Evolutionary conservation across 2,888 invertebrate genomes (phyloP), one percentile per base, ranked within the genome.

Genomic region (Rhogogaster chlorosoma): DNA sequence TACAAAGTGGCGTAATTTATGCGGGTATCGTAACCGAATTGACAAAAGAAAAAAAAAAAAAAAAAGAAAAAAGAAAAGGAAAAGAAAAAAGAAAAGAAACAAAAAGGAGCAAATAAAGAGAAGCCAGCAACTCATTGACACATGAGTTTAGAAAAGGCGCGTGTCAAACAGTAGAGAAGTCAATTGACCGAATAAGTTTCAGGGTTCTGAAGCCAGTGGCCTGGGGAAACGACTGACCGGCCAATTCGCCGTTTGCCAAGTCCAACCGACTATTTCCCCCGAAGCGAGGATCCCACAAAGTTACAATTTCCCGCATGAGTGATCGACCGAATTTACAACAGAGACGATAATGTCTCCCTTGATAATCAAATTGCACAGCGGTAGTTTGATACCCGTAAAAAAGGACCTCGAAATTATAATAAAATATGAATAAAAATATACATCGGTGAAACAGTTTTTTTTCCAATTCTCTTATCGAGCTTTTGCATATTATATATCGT

Each of bases 191-290:
- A 36, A 61, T 61, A 80, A 80, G 61, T 80, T 80, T 80, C 38
- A 12, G 38, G 80, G 61, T 32, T 61, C 49, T 49, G 61, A 38
- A 57, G 36, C 22, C 22, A 42, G 71, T 73, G 49, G 22, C 22
- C 57, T 36, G 22, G 57, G 80, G 22, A 61, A 80, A 38, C 57
- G 80, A 57, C 38, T 12, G 22, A 22, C 12, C 57, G 38, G 38
- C 38, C 80, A 61, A 61, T 80, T 80, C 77, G 9, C 49, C 80
- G 80, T 80, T 80, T 61, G 80, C 80, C 80, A 80, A 80, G 36
- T 80, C 49, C 61, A 15, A 26, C 22, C 38, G 61, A 36, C 22
- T 61, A 49, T 22, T 80, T 80, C 7, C 73, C 26, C 38, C 38
- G 36, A 22, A 61, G 15, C 80, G 61, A 32, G 22, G 80, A 80